Evolutionary conservation across 2,888 invertebrate species (phyloP).

Genomic region (Drosophila nigricruria): DNA sequence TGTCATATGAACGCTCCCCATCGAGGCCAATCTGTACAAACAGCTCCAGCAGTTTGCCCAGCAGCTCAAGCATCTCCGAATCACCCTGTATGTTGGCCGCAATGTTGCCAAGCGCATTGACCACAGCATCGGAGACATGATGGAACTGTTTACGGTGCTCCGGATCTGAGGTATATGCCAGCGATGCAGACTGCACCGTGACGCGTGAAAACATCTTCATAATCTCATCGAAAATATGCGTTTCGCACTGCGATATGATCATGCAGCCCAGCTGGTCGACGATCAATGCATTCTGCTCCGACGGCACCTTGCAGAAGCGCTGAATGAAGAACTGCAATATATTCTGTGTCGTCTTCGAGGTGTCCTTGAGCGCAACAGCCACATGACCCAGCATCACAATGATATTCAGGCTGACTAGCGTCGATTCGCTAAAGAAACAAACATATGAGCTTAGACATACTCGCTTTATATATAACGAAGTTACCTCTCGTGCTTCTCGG

Average conservation of each 20-base stretch:
- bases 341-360: slow-evolving; percentile 96
- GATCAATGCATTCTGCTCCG: slow-evolving; percentile 96
- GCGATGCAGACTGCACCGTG: slow-evolving; percentile 95
- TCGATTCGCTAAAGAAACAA: slow-evolving; percentile 89
- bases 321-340: slow-evolving; percentile 99
- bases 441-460: neutral
- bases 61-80: slow-evolving; percentile 92
- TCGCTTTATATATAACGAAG: neutral
- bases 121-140: slow-evolving; percentile 97
- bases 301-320: slow-evolving; percentile 96
- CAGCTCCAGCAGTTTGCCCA: slow-evolving; percentile 95
- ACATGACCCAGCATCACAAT: slow-evolving; percentile 99
- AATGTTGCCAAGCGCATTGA: slow-evolving; percentile 98
- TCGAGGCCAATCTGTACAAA: slow-evolving; percentile 99
- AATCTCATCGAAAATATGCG: slow-evolving; percentile 95
- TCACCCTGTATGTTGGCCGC: slow-evolving; percentile 97
- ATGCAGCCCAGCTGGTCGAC: slow-evolving; percentile 99
- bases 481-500: slow-evolving; percentile 94
- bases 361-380: slow-evolving; percentile 96
- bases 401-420: slow-evolving; percentile 97
- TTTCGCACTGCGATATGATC: slow-evolving; percentile 96
- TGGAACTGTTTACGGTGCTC: slow-evolving; percentile 88
- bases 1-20: slow-evolving; percentile 97
- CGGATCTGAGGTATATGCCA: slow-evolving; percentile 88
- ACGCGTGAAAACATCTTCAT: slow-evolving; percentile 99